These are phyloP conservation scores for Argynnis bischoffii DNA, from an alignment of 2,888 invertebrate genomes.

Conservation along the genomic window DNA sequence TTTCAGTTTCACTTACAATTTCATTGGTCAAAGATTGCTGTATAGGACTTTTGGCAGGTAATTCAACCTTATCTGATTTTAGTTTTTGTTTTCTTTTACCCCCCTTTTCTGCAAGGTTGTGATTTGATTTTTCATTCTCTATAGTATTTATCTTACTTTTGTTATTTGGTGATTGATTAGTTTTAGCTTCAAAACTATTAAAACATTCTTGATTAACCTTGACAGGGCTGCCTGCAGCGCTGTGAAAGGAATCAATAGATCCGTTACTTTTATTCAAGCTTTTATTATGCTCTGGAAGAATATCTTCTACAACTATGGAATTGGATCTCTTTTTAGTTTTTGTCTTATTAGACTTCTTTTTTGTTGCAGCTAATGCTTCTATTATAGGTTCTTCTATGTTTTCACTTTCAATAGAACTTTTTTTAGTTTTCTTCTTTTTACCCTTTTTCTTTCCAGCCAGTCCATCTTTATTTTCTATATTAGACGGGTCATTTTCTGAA, in stretches of 20 bases:
- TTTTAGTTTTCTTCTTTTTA: slow-evolving; percentile 38
- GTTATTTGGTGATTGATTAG: not conserved
- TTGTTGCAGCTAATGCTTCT: slow-evolving; percentile 39
- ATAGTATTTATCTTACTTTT: slow-evolving; percentile 7
- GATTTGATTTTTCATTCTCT: slow-evolving; percentile 18
- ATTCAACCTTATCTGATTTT: slow-evolving; percentile 7
- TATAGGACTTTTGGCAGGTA: not conserved
- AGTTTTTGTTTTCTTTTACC: slow-evolving; percentile 12
- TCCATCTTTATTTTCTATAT: slow-evolving; percentile 23
- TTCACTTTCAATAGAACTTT: slow-evolving; percentile 39
- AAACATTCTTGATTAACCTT: slow-evolving; percentile 15
- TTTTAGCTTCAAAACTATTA: not conserved
- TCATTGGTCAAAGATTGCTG: not conserved
- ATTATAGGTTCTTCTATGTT: slow-evolving; percentile 49
- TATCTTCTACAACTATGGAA: slow-evolving; percentile 45
- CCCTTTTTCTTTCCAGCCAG: slow-evolving; percentile 31
- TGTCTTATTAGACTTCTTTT: slow-evolving; percentile 53
- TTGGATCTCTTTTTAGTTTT: slow-evolving; percentile 53
- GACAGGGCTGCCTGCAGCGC: slow-evolving; percentile 67
- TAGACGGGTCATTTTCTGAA: slow-evolving; percentile 39
- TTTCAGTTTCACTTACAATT: slow-evolving; percentile 5
- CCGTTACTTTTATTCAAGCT: slow-evolving; percentile 49
- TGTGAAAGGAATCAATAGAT: slow-evolving; percentile 68
- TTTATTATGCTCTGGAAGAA: slow-evolving; percentile 33
- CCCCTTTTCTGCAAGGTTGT: slow-evolving; percentile 14